Evolutionary conservation across 2,113 vertebrate genomes (phyloP).

Genomic region (Callipepla californica): DNA sequence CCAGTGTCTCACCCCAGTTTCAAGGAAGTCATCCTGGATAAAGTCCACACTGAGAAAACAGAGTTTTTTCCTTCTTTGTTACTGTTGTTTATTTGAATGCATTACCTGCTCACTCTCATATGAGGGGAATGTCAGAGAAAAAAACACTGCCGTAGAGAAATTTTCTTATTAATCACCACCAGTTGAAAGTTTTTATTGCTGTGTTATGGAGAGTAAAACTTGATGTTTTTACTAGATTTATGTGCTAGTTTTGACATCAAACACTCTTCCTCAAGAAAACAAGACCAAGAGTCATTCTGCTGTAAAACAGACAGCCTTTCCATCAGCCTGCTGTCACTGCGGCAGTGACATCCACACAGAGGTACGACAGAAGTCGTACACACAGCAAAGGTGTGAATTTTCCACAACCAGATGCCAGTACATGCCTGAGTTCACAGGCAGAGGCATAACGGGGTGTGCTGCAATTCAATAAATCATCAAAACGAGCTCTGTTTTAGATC

Average conservation of each 20-base stretch:
- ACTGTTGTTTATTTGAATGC: background rate
- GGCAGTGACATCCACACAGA: background rate
- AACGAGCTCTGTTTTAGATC: background rate
- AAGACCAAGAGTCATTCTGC: background rate
- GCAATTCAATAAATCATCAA: background rate
- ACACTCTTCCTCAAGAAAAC: background rate
- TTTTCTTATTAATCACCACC: background rate
- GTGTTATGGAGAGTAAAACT: background rate
- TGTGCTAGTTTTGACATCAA: background rate
- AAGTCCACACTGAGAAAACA: fast-evolving
- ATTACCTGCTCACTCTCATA: background rate
- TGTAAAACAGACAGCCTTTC: background rate
- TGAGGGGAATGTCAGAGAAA: background rate
- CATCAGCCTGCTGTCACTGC: background rate
- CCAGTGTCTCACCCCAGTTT: background rate
- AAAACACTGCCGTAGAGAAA: background rate
- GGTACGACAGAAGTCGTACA: background rate
- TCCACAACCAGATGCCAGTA: background rate
- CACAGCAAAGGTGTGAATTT: background rate
- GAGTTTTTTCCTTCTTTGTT: background rate
- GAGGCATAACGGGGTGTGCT: background rate
- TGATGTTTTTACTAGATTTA: background rate
- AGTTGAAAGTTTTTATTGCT: background rate
- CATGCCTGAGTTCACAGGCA: background rate
- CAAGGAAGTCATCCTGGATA: background rate